phyloP scores from a whole-genome alignment of 2,888 invertebrate genomes.

The Aquatica leii region DNA sequence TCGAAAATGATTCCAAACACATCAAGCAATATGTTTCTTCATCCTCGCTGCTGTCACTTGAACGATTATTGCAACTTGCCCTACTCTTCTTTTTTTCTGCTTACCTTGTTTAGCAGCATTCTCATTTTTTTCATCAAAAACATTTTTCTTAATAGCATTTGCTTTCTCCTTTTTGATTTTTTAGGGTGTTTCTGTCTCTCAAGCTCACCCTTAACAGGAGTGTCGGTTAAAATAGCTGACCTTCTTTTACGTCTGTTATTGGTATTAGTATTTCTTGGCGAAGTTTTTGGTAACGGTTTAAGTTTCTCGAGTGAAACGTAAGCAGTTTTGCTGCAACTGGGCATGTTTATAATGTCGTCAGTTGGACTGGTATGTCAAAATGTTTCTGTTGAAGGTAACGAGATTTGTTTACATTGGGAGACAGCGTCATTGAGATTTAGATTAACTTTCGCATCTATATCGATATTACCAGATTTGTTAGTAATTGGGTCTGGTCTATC shows the following conservation, averaged over 20 bases:
- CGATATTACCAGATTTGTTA: background rate
- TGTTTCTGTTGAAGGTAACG: background rate
- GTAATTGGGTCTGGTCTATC: constrained; percentile 3
- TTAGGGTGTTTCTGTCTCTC: background rate
- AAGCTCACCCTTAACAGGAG: background rate
- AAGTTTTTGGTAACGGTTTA: background rate
- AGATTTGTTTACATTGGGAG: background rate
- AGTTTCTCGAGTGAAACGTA: too few relatives aligned
- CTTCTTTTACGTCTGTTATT: background rate
- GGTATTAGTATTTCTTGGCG: background rate
- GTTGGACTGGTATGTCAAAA: background rate
- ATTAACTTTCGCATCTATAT: background rate
- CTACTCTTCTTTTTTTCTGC: background rate
- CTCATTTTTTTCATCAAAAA: background rate
- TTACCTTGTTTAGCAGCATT: background rate
- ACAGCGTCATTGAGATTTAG: too few relatives aligned
- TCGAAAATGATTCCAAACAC: background rate
- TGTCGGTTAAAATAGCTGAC: background rate
- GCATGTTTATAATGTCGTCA: background rate
- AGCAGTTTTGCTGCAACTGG: background rate
- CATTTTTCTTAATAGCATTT: background rate
- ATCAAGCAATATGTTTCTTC: background rate
- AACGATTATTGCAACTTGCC: background rate
- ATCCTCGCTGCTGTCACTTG: background rate
- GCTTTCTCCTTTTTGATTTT: background rate